Conservation (phyloP, 2,113 vertebrate genomes). For the Acrocephalus kingi region DNA sequence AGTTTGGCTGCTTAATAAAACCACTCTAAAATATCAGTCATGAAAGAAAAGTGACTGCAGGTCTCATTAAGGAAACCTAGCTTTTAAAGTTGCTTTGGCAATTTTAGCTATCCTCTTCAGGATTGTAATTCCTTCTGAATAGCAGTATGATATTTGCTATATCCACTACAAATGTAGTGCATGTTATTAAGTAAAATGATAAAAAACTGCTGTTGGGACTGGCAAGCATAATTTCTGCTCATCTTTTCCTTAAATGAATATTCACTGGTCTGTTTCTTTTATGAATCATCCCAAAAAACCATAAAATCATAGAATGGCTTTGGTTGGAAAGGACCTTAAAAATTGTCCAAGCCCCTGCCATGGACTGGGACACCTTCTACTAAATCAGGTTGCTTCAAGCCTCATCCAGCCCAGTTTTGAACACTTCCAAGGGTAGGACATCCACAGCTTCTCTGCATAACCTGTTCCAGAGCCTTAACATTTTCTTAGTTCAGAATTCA, state of each 20-base stretch:
- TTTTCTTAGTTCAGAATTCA: no score
- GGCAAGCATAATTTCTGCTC: accelerated
- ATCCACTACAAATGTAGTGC: neutral
- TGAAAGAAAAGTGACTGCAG: neutral
- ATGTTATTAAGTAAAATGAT: neutral
- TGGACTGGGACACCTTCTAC: neutral
- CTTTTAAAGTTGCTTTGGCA: neutral
- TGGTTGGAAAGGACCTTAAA: neutral
- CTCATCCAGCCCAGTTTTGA: accelerated
- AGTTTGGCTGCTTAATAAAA: constrained; percentile 32
- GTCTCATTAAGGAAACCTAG: neutral
- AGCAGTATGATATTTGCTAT: neutral
- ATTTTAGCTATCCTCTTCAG: neutral
- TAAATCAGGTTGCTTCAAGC: neutral
- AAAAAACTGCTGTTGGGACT: neutral
- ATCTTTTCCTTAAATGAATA: neutral
- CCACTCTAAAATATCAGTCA: neutral
- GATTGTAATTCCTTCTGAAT: neutral
- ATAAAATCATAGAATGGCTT: neutral
- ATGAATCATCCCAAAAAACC: neutral
- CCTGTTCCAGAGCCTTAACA: neutral
- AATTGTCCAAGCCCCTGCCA: accelerated
- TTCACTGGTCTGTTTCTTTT: neutral
- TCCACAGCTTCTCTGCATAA: no score
- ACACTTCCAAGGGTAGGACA: neutral